Evolutionary conservation across 1,140 invertebrate genomes (phyloP), one percentile per base, ranked within the genome.

Genomic region (Ditylenchus dipsaci): DNA sequence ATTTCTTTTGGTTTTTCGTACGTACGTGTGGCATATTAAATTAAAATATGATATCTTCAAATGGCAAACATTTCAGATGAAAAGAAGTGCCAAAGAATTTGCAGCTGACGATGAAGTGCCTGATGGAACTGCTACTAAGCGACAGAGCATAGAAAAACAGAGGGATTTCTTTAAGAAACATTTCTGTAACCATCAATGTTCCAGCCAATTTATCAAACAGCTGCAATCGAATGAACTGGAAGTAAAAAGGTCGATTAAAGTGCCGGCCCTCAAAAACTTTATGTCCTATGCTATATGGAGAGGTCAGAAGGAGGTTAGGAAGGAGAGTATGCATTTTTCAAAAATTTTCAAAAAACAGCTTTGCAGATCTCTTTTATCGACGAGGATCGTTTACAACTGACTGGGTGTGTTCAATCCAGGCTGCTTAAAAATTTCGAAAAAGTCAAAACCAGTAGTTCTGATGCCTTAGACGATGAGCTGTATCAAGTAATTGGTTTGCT

Each of bases 401-500:
- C 17, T 21, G 29, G n/a, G 3, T 30, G 19, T 61, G 29, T 61
- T 5, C 38, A 30, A 30, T 61, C 59, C 3, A 61, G 29, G 26
- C 29, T 61, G 38, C 29, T 30, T 19, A 33, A 19, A n/a, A 61
- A 61, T 61, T 61, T 33, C n/a, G 29, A 61, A 61, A 21, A 61
- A 61, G 29, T 43, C 5, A 19, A 19, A 26, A 61, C 19, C 5
- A 8, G 21, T 29, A 27, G 26, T 1, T 13, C 13, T 19, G n/a
- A 23, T 65, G n/a, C 19, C 3, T 7, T n/a, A 56, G 33, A 38
- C 11, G n/a, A 49, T 26, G 63, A 5, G 21, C n/a, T 65, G 11
- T 65, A 65, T 38, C 63, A 65, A 65, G 63, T 65, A 19, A 65
- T 65, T 29, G 63, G 63, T n/a, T n/a, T n/a, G n/a, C n/a, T n/a